Evolutionary conservation across 2,113 vertebrate genomes (phyloP).

Genomic region (Sitta europaea): DNA sequence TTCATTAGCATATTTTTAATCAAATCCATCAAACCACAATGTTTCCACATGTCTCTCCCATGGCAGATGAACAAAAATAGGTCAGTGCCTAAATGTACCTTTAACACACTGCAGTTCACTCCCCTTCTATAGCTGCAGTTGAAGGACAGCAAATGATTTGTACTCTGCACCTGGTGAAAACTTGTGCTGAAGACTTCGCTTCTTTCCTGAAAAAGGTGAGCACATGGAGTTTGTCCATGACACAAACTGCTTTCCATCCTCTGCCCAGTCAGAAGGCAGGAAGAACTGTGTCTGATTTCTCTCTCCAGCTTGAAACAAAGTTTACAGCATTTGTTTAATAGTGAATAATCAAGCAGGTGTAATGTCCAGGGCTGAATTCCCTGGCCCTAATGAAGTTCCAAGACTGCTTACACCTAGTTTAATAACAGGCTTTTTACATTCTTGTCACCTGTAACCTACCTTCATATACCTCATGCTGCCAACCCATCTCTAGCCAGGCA

Average conservation of each 20-base stretch:
- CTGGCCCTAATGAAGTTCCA: slow-evolving; percentile 12
- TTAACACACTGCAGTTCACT: neutral
- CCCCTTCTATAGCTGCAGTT: neutral
- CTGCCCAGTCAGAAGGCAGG: neutral
- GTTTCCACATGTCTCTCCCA: slow-evolving; percentile 63
- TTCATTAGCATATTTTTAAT: slow-evolving; percentile 69
- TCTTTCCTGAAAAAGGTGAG: neutral
- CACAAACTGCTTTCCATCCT: neutral
- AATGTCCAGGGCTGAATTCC: slow-evolving; percentile 33
- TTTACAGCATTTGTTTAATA: neutral
- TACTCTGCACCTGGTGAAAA: neutral
- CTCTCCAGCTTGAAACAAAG: neutral
- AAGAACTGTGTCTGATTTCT: neutral
- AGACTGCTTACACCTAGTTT: slow-evolving; percentile 30
- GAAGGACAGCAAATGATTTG: neutral
- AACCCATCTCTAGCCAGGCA: slow-evolving; percentile 20
- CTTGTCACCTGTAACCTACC: slow-evolving; percentile 40
- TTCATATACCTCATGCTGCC: slow-evolving; percentile 23
- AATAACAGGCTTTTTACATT: slow-evolving; percentile 33
- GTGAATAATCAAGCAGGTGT: slow-evolving; percentile 17
- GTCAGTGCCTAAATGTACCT: slow-evolving; percentile 34
- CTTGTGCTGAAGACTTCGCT: neutral
- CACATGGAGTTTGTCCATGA: neutral
- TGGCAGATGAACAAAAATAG: slow-evolving; percentile 61
- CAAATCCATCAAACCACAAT: slow-evolving; percentile 64